Percentiles rank a stretch among this genome's conserved stretches.
phyloP scores from a whole-genome alignment of 2,888 invertebrate genomes.

The Apodemia mormo region DNA sequence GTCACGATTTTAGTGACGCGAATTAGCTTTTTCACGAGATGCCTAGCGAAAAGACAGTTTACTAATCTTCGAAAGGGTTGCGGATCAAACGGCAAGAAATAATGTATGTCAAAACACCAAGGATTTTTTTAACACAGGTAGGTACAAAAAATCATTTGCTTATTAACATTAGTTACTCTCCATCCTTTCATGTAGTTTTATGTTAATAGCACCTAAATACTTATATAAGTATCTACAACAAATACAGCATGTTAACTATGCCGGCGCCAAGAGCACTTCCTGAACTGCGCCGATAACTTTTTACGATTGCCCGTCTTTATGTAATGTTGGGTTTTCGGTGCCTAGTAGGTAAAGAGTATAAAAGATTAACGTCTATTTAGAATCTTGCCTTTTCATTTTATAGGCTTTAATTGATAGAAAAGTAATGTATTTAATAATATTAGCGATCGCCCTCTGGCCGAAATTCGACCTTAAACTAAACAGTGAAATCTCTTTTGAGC shows the following conservation, averaged over 20 bases:
- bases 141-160: not conserved
- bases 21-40: too few relatives aligned
- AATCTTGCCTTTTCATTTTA: not conserved
- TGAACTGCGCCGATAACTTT: constrained; percentile 43
- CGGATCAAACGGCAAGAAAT: too few relatives aligned
- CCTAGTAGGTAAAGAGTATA: constrained; percentile 9
- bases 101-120: too few relatives aligned
- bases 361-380: constrained; percentile 9
- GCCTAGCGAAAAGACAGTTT: too few relatives aligned
- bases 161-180: not conserved
- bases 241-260: constrained; percentile 19
- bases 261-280: constrained; percentile 42
- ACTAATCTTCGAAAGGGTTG: too few relatives aligned
- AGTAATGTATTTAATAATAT: not conserved
- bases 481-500: too few relatives aligned
- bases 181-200: constrained; percentile 8
- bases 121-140: not conserved
- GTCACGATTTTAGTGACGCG: too few relatives aligned
- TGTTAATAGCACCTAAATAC: constrained; percentile 18
- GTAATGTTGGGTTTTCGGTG: constrained; percentile 40
- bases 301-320: constrained; percentile 42
- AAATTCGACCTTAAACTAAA: too few relatives aligned
- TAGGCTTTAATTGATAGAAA: not conserved
- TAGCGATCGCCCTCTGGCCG: too few relatives aligned
- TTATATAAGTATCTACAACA: constrained; percentile 11